These are phyloP conservation scores for Psilopsiagon aymara DNA, from an alignment of 2,113 vertebrate genomes.

Conservation along the genomic window DNA sequence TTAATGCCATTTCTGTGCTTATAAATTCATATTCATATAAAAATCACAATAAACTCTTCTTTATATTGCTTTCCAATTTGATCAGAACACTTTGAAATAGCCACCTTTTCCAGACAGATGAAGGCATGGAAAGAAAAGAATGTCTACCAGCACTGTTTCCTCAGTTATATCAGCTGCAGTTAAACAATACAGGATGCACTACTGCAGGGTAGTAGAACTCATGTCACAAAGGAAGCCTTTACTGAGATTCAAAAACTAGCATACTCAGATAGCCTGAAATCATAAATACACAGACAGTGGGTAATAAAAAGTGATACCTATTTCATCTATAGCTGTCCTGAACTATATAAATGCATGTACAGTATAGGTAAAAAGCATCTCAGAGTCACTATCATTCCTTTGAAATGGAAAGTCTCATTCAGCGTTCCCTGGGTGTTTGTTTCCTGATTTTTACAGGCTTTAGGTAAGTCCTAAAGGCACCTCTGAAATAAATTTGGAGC, in stretches of 20 bases:
- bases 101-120: neutral
- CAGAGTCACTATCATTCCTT: neutral
- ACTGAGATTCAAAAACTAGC: neutral
- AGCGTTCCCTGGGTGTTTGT: neutral
- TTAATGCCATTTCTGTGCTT: neutral
- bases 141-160: neutral
- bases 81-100: neutral
- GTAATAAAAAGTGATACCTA: neutral
- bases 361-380: neutral
- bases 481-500: neutral
- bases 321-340: neutral
- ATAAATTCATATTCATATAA: neutral
- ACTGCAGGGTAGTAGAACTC: neutral
- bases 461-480: neutral
- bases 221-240: neutral
- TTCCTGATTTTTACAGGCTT: neutral
- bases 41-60: neutral
- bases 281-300: neutral
- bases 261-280: neutral
- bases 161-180: neutral
- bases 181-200: neutral
- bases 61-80: neutral
- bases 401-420: neutral
- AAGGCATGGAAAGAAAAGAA: neutral
- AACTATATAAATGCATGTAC: neutral